phyloP scores from a whole-genome alignment of 2,797 vertebrate species.

The Amblyraja radiata region DNA sequence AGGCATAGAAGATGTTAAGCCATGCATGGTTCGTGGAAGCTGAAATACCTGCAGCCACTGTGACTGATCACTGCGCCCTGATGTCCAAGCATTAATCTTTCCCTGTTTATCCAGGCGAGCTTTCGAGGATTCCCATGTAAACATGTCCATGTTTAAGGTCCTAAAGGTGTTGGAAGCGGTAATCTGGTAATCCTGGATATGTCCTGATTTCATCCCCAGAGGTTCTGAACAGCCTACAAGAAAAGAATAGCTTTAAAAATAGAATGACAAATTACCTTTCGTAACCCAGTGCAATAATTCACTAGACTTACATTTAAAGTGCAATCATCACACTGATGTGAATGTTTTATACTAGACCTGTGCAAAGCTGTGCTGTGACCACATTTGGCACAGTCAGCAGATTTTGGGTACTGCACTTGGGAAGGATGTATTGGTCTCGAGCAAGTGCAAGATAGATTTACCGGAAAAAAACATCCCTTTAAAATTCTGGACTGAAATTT shows the following conservation, averaged over 20 bases:
- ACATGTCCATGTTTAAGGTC: constrained; percentile 99
- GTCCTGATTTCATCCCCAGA: constrained; percentile 92
- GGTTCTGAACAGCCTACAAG: constrained; percentile 89
- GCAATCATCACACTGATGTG: background rate
- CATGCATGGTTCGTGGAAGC: background rate
- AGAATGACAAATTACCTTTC: background rate
- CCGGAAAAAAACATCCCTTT: too few relatives aligned
- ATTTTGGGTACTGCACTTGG: too few relatives aligned
- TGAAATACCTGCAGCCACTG: constrained; percentile 89
- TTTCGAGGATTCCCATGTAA: constrained; percentile 95
- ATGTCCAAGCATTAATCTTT: constrained; percentile 97
- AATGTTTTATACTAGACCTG: background rate
- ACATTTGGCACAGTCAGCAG: too few relatives aligned
- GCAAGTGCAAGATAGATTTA: too few relatives aligned
- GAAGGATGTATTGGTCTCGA: too few relatives aligned
- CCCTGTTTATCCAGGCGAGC: constrained; percentile 94
- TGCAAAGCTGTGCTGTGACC: too few relatives aligned
- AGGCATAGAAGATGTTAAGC: background rate
- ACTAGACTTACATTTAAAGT: background rate
- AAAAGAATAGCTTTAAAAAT: constrained; percentile 41
- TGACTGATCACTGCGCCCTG: constrained; percentile 91
- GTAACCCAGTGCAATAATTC: background rate
- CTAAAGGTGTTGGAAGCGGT: constrained; percentile 90
- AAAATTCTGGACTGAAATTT: too few relatives aligned
- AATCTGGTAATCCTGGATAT: constrained; percentile 93